Base-by-base conservation (phyloP, 64 coral and sea anemone genomes). In the Montipora capricornis region DNA sequence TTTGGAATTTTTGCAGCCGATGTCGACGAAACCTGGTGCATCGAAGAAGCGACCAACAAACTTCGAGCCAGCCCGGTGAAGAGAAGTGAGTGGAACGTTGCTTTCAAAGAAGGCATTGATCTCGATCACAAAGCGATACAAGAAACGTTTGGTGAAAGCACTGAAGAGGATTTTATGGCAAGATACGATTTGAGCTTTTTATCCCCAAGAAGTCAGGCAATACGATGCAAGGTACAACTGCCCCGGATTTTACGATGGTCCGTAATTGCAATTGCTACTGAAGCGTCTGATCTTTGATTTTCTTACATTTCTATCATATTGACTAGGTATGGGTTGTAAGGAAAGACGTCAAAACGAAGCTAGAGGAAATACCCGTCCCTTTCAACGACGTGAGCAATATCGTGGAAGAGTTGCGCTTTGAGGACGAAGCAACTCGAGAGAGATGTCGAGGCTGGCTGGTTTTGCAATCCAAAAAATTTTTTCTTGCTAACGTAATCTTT, bases 381-480 rank as follows among this genome's bases (percentile, higher is more conserved):
- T 84, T 84, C 44, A 62, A 17, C 5, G 81, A 84, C 60, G 20
- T 84, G 22, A 84, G 68, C 6, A 84, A 84, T 47, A 44, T 84
- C 45, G 81, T 84, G 15, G 81, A 84, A 68, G 81, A 84, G 37
- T 16, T 84, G 81, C 12, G 60, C 5, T 84, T 84, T 84, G 81
- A 84, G 37, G 81, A 84, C 44, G 59, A 84, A 48, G 5, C 61
- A 47, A 84, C 81, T 19, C 46, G 60, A 68, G 14, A 26, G 22
- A 84, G 81, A 68, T 84, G 81, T 47, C 81, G 81, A 17, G 81
- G 81, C 7, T 84, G 81, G 81, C 61, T 84, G 12, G 81, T 68
- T 84, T 84, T 84, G 44, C 26, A 84, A 67, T 84, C 81, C 26
- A 84, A 67, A 67, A 68, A 49, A 4, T 84, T 84, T 68, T 60